Evolutionary conservation across 2,113 vertebrate species (phyloP).

Genomic region (Dendropsophus ebraccatus): DNA sequence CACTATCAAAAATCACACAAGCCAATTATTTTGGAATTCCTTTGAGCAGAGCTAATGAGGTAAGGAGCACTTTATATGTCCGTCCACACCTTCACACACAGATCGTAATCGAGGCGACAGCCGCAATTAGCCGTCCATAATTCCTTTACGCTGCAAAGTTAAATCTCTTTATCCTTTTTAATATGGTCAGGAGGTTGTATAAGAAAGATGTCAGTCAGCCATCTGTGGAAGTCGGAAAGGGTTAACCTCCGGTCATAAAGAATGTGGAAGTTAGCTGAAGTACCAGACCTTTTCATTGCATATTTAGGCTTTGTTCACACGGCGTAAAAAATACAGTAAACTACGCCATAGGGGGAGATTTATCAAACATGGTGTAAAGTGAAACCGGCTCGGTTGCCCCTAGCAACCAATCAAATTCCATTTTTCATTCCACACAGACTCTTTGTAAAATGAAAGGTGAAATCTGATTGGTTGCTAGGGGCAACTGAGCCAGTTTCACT

Average conservation of each 20-base stretch:
- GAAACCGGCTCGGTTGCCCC: too few relatives aligned
- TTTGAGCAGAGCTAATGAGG: slow-evolving; percentile 74
- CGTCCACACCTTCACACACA: slow-evolving; percentile 48
- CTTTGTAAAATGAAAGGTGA: too few relatives aligned
- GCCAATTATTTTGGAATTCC: slow-evolving; percentile 69
- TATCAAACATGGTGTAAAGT: too few relatives aligned
- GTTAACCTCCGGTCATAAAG: slow-evolving; percentile 24
- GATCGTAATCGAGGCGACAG: slow-evolving; percentile 71
- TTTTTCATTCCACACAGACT: too few relatives aligned
- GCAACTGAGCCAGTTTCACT: too few relatives aligned
- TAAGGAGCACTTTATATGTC: slow-evolving; percentile 57
- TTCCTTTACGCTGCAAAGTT: slow-evolving; percentile 67
- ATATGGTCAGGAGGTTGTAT: slow-evolving; percentile 63
- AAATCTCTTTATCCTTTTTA: slow-evolving; percentile 69
- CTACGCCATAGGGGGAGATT: too few relatives aligned
- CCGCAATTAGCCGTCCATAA: slow-evolving; percentile 72
- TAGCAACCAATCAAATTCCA: too few relatives aligned
- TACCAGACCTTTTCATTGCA: too few relatives aligned
- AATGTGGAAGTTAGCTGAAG: not conserved
- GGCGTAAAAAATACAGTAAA: too few relatives aligned
- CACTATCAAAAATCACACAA: slow-evolving; percentile 68
- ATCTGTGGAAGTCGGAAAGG: not conserved
- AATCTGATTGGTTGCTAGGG: too few relatives aligned
- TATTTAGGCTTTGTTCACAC: too few relatives aligned
- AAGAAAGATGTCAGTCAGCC: slow-evolving; percentile 60